phyloP scores from a whole-genome alignment of 1,140 invertebrate genomes.

The Lithobius niger region DNA sequence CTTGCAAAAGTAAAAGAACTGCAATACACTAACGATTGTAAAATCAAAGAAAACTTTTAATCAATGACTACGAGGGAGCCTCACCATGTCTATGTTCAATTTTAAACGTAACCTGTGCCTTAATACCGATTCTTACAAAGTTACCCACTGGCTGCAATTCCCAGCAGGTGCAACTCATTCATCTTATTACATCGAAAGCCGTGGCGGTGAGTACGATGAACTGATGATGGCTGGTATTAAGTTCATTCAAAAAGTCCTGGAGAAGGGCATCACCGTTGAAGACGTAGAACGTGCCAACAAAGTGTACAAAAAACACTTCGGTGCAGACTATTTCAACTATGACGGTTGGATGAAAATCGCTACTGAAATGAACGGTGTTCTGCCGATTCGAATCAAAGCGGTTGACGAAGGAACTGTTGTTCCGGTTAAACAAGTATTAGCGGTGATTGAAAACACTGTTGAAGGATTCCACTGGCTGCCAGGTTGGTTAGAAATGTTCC shows the following conservation, averaged over 20 bases:
- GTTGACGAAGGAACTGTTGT: constrained; percentile 36
- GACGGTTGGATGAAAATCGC: constrained; percentile 37
- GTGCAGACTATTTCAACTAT: constrained; percentile 31
- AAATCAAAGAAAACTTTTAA: no score
- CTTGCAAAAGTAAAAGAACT: no score
- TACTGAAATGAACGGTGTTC: constrained; percentile 32
- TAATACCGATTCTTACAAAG: no score
- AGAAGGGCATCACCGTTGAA: constrained; percentile 31
- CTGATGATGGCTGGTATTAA: constrained; percentile 37
- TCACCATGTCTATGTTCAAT: no score
- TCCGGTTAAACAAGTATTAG: constrained; percentile 36
- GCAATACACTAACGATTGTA: no score
- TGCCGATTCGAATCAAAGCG: constrained; percentile 35
- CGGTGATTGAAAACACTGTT: constrained; percentile 39
- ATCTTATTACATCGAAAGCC: constrained; percentile 36
- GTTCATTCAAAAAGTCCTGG: constrained; percentile 34
- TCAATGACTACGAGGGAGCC: no score
- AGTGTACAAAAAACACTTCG: constrained; percentile 29
- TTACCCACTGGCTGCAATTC: constrained; percentile 35
- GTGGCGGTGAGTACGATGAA: constrained; percentile 33
- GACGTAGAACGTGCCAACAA: constrained; percentile 34
- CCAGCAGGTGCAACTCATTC: constrained; percentile 33
- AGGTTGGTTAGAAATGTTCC: constrained; percentile 37
- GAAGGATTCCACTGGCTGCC: constrained; percentile 37
- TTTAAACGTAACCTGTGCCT: no score